Evolutionary conservation across 2,113 vertebrate species (phyloP), one percentile per base, ranked within the genome.

Genomic region (Passer montanus): DNA sequence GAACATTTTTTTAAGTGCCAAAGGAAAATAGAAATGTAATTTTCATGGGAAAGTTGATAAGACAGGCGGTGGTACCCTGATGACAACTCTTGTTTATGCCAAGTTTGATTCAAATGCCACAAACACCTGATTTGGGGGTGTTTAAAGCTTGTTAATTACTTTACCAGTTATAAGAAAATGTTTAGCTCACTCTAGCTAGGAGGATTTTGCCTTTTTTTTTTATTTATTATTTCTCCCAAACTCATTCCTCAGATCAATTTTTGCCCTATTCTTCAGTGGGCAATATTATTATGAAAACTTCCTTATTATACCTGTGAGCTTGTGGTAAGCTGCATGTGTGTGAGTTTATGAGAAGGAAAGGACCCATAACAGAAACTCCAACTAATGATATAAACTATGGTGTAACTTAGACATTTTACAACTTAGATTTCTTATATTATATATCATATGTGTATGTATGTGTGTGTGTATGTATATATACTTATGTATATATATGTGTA

Each of bases 1-100:
- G 58, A 37, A 37, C 58, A 60, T 60, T 60, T 96, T 98, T 98
- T 98, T 94, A 97, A 97, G 96, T 97, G 97, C 95, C 95, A 97
- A 98, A 98, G 81, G 95, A 98, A 98, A 96, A 98, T 98, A 97
- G 95, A 98, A 97, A 98, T 97, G 93, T 97, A 98, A 97, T 98
- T 98, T 98, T 78, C 91, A 96, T 92, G 80, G 70, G 93, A 97
- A 97, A 98, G 89, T 84, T 84, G 94, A 95, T 85, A 92, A 98
- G 98, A 97, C 96, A 98, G 92, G 84, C 73, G 31, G 31, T 47
- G 21, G 70, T 77, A 95, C 77, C 94, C 88, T 91, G 87, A 91
- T 94, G 96, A 97, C 95, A 98, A 96, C 77, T 97, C 62, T 66
- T 86, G 88, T 97, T 97, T 97, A 93, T 98, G 64, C 89, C 84